Base-by-base conservation (phyloP, 2,113 vertebrate genomes). In the Casuarius casuarius region DNA sequence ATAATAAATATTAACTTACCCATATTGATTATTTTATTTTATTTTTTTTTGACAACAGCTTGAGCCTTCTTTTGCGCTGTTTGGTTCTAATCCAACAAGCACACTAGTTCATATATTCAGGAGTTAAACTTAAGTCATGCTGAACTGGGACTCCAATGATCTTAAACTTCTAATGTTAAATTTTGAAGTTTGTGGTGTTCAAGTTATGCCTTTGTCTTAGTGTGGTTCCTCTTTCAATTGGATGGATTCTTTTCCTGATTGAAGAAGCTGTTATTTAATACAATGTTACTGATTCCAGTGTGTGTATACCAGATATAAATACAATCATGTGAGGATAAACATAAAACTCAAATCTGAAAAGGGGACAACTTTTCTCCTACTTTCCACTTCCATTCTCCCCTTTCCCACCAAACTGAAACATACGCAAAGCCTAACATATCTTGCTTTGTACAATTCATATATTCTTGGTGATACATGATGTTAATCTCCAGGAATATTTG, bases 351-450 rank as follows among this genome's bases (percentile, higher is more conserved):
- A 77, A 75, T 71, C 21, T 80, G 59, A 48, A 75, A 49, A 7
- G 23, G 35, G 4, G 5, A 13, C 9, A 61, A 2, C 3, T 8
- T 42, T 35, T 58, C 65, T 23, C 12, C 46, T 89, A 58, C 42
- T 84, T 3, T 10, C 14, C 9, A 7, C 20, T 59, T 84, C 4
- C 3, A 23, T 7, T 10, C 15, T 81, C 46, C 3, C 4, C 9
- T 82, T 63, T 75, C 8, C 48, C 20, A 56, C 14, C 26, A 52
- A 81, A 80, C 6, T 42, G 26, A 79, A 49, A 11, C 9, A n/a
- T n/a, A 31, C 2, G 0, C 11, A 5, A 22, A 54, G 48, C 28
- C 18, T 54, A 22, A 1, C 0, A 3, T 8, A 22, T 49, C 44
- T n/a, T 67, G 1, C 6, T 84, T 75, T 58, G 1, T 73, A 21